Evolutionary conservation across 2,113 vertebrate genomes (phyloP).

Genomic region (Siphamia tubifer): DNA sequence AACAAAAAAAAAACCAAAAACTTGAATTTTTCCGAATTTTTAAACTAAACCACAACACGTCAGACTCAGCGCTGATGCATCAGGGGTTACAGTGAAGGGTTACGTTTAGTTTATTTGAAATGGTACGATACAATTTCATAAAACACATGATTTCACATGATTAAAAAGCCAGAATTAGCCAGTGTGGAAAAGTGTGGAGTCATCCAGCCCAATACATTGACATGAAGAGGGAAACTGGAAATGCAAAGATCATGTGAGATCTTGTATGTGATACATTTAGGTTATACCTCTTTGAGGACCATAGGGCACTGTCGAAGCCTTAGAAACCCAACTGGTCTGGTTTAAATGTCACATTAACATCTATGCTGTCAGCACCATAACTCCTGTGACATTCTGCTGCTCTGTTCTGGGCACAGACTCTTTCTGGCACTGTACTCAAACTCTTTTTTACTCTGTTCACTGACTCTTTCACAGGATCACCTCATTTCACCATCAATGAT

Average conservation of each 20-base stretch:
- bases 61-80: no score
- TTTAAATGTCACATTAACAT: slow-evolving; percentile 72
- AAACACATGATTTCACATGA: no score
- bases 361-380: slow-evolving; percentile 23
- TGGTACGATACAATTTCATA: no score
- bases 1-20: no score
- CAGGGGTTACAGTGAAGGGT: no score
- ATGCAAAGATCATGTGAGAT: not conserved
- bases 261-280: slow-evolving; percentile 1
- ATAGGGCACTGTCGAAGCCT: slow-evolving; percentile 17
- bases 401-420: not conserved
- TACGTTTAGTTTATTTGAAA: no score
- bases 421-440: slow-evolving; percentile 4
- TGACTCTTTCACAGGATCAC: not conserved
- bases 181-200: no score
- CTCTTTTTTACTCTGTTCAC: not conserved
- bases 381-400: slow-evolving; percentile 42
- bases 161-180: no score
- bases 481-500: not conserved
- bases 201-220: not conserved
- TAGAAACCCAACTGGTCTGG: slow-evolving; percentile 26
- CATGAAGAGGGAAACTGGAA: not conserved
- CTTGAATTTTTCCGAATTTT: no score
- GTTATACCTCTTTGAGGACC: not conserved
- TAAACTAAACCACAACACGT: no score